Percentiles rank a stretch among this genome's conserved stretches.
Evolutionary conservation across 2,797 vertebrate species (phyloP).

Genomic region (Dendrocincla tyrannina): DNA sequence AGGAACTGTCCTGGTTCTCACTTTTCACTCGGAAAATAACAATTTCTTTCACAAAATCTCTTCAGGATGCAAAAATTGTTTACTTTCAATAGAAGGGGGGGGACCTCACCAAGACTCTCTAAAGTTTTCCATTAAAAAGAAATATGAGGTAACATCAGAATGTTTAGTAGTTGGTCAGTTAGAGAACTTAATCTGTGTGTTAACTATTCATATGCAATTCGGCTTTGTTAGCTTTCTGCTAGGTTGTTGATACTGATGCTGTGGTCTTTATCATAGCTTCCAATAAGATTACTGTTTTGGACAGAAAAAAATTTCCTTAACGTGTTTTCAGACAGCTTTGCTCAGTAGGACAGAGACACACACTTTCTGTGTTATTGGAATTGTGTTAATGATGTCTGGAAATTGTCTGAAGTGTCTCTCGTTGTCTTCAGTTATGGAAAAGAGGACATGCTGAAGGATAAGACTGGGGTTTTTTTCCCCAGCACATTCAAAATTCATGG

Average conservation of each 20-base stretch:
- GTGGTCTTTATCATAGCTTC: not conserved
- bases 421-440: not conserved
- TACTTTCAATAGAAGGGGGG: not conserved
- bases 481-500: not conserved
- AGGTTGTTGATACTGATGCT: not conserved
- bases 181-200: not conserved
- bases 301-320: not conserved
- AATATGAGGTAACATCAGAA: not conserved
- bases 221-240: not conserved
- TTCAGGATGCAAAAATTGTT: not conserved
- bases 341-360: not conserved
- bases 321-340: not conserved
- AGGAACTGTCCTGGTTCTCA: not conserved
- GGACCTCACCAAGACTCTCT: rapidly evolving
- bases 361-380: not conserved
- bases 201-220: not conserved
- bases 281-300: not conserved
- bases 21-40: not conserved
- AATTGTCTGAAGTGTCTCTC: not conserved
- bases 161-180: not conserved
- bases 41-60: not conserved
- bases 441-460: not conserved
- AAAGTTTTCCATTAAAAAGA: not conserved
- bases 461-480: rapidly evolving
- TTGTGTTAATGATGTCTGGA: not conserved